Conservation (phyloP, 1,140 invertebrate species). For the Monomorium pharaonis region DNA sequence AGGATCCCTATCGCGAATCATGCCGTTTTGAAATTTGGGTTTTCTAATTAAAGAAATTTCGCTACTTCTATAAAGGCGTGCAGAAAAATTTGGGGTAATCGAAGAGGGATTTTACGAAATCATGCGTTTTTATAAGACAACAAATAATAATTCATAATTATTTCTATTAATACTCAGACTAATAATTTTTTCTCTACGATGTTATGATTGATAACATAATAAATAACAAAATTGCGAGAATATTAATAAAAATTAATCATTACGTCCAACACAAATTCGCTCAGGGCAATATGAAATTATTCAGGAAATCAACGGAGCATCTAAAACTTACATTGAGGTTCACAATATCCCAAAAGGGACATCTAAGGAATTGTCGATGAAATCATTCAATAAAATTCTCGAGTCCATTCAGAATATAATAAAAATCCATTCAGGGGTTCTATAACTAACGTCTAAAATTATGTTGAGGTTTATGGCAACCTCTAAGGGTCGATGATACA, state of each 20-base stretch:
- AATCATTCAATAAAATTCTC: not conserved
- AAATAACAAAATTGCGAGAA: not conserved
- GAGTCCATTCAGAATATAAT: not conserved
- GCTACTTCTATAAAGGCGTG: conserved; percentile 4
- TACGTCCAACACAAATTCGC: conserved; percentile 5
- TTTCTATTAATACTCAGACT: not conserved
- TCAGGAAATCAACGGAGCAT: not conserved
- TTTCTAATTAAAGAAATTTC: not conserved
- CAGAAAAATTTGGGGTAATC: not conserved
- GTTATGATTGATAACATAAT: not conserved
- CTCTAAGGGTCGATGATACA: not conserved
- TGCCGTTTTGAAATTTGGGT: not conserved
- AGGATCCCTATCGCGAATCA: conserved; percentile 7
- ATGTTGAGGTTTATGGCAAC: not conserved
- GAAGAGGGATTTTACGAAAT: not conserved
- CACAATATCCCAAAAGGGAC: not conserved
- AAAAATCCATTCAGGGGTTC: not conserved
- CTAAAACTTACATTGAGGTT: not conserved
- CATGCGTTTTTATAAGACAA: conserved; percentile 14
- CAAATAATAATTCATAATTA: not conserved
- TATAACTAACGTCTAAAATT: not conserved
- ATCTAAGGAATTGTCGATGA: not conserved
- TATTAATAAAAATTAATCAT: conserved; percentile 20
- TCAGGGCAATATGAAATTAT: not conserved
- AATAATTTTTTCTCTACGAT: not conserved